phyloP scores from a whole-genome alignment of 2,888 invertebrate species.

The Crossocerus cetratus region DNA sequence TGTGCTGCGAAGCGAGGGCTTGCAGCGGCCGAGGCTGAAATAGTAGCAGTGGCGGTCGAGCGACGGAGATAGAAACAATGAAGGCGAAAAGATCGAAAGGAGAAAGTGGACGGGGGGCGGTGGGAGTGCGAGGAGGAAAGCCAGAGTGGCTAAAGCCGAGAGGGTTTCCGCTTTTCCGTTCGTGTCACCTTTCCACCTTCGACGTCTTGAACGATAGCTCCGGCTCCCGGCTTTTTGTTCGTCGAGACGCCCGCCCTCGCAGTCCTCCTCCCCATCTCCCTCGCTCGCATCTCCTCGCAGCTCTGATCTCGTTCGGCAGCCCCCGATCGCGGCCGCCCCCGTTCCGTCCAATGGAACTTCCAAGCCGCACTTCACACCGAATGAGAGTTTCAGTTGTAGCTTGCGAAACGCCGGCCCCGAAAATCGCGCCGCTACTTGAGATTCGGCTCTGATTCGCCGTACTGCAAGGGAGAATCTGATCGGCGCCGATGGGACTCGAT shows the following conservation, averaged over 20 bases:
- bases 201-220: constrained; percentile 53
- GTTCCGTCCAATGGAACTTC: constrained; percentile 34
- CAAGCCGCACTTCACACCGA: constrained; percentile 9
- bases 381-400: constrained; percentile 28
- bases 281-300: too few species aligned
- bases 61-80: constrained; percentile 3
- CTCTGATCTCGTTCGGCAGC: too few species aligned
- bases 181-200: constrained; percentile 57
- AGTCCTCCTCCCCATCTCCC: neutral
- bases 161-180: constrained; percentile 57
- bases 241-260: neutral
- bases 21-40: neutral
- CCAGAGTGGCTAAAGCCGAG: constrained; percentile 45
- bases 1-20: neutral
- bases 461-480: constrained; percentile 35
- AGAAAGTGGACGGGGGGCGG: constrained; percentile 4
- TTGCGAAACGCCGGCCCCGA: constrained; percentile 16
- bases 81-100: constrained; percentile 17
- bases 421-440: constrained; percentile 34
- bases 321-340: too few species aligned
- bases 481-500: constrained; percentile 2
- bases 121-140: neutral
- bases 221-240: constrained; percentile 47
- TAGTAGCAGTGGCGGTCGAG: neutral
- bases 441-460: constrained; percentile 34